Percentiles rank a stretch among this genome's conserved stretches.
Conservation (phyloP, 2,888 invertebrate genomes). For the Diploptera punctata region DNA sequence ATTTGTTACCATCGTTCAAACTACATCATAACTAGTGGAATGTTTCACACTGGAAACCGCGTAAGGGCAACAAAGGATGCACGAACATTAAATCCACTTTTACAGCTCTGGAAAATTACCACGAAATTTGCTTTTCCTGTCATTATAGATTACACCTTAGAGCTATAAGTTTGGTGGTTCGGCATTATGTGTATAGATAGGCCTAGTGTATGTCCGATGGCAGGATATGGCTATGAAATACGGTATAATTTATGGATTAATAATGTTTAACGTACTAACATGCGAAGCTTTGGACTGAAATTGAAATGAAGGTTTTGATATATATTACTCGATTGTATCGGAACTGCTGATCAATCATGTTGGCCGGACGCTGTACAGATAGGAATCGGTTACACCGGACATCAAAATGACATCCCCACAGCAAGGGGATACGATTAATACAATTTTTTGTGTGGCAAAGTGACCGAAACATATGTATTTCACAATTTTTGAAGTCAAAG, state of each 20-base stretch:
- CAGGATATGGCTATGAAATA: not conserved
- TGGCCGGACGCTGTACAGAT: not conserved
- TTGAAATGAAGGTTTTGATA: constrained; percentile 17
- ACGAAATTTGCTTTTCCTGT: not conserved
- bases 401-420: not conserved
- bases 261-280: constrained; percentile 20
- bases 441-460: not conserved
- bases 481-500: not conserved
- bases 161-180: not conserved
- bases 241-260: constrained; percentile 11
- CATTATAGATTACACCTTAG: not conserved
- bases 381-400: constrained; percentile 6
- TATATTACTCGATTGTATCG: constrained; percentile 13
- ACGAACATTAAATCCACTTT: not conserved
- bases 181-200: no score
- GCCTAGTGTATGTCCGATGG: not conserved
- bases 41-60: no score
- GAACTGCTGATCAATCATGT: constrained; percentile 3
- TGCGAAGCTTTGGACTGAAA: constrained; percentile 12
- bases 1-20: no score
- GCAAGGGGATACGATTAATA: constrained; percentile 7
- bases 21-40: no score
- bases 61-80: not conserved
- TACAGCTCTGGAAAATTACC: not conserved
- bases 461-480: constrained; percentile 6